Conservation (phyloP, 2,888 invertebrate species). For the Ennomos fuscantarius region DNA sequence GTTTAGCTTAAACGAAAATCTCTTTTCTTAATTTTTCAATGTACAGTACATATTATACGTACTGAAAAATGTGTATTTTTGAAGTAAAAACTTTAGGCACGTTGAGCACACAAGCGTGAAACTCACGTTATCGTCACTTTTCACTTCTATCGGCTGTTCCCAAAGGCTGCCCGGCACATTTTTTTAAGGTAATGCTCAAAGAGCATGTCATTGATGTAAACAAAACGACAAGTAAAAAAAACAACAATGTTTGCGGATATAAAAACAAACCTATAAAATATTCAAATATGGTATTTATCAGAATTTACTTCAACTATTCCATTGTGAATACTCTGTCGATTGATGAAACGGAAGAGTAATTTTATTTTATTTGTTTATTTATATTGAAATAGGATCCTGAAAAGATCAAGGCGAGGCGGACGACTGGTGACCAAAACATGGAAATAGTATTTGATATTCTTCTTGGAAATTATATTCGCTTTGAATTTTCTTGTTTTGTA, state of each 20-base stretch:
- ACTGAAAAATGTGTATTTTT: too few relatives aligned
- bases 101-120: too few relatives aligned
- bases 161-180: too few relatives aligned
- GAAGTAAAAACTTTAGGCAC: too few relatives aligned
- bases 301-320: slow-evolving; percentile 16
- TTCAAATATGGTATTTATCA: slow-evolving; percentile 13
- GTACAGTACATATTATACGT: too few relatives aligned
- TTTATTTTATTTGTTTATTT: slow-evolving; percentile 32
- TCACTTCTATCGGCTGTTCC: too few relatives aligned
- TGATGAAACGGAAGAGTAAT: slow-evolving; percentile 27
- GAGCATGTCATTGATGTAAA: slow-evolving; percentile 6
- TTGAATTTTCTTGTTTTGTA: too few relatives aligned
- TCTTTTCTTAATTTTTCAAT: too few relatives aligned
- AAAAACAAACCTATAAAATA: slow-evolving; percentile 24
- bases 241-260: slow-evolving; percentile 14
- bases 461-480: not conserved
- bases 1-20: too few relatives aligned
- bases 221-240: not conserved
- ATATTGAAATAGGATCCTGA: slow-evolving; percentile 26
- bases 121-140: too few relatives aligned
- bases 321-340: slow-evolving; percentile 11
- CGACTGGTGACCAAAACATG: slow-evolving; percentile 28
- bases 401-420: slow-evolving; percentile 33
- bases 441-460: slow-evolving; percentile 21
- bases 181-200: not conserved